A percentile compares a stretch with the other conserved stretches of the same genome.
Conservation (phyloP, 1,140 invertebrate species). For the Scaptomyza pallida region DNA sequence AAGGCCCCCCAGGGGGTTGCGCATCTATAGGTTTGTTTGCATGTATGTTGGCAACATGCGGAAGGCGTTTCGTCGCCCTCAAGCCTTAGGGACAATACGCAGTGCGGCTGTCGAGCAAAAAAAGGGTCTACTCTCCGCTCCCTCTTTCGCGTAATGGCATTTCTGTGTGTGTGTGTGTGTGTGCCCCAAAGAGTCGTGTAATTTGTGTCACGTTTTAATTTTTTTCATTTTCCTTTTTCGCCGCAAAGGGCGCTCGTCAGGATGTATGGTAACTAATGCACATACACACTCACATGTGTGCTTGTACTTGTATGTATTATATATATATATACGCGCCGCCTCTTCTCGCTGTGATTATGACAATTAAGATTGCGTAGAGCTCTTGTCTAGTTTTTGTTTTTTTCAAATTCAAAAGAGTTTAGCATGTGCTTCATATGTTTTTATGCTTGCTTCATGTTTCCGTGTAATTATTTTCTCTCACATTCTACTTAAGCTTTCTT, state of each 20-base stretch:
- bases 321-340: slow-evolving; percentile 7
- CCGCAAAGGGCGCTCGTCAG: slow-evolving; percentile 58
- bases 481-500: not conserved
- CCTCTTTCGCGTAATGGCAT: slow-evolving; percentile 64
- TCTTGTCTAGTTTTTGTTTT: slow-evolving; percentile 42
- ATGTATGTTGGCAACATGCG: slow-evolving; percentile 20
- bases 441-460: slow-evolving; percentile 26
- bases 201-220: slow-evolving; percentile 81
- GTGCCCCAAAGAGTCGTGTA: slow-evolving; percentile 52
- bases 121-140: slow-evolving; percentile 15
- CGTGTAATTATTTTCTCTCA: slow-evolving; percentile 16
- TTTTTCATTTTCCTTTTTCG: slow-evolving; percentile 71
- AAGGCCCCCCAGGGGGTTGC: slow-evolving; percentile 56
- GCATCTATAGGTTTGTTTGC: slow-evolving; percentile 7
- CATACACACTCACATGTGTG: not conserved
- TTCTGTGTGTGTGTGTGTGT: slow-evolving; percentile 7
- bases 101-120: slow-evolving; percentile 58
- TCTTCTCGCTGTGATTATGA: slow-evolving; percentile 65
- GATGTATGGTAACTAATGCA: slow-evolving; percentile 14
- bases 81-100: slow-evolving; percentile 63
- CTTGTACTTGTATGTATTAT: slow-evolving; percentile 11
- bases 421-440: slow-evolving; percentile 41
- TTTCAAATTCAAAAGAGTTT: slow-evolving; percentile 49
- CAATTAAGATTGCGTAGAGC: slow-evolving; percentile 64
- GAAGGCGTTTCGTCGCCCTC: slow-evolving; percentile 35